phyloP scores from a whole-genome alignment of 2,797 vertebrate genomes.

The Mallotus villosus region DNA sequence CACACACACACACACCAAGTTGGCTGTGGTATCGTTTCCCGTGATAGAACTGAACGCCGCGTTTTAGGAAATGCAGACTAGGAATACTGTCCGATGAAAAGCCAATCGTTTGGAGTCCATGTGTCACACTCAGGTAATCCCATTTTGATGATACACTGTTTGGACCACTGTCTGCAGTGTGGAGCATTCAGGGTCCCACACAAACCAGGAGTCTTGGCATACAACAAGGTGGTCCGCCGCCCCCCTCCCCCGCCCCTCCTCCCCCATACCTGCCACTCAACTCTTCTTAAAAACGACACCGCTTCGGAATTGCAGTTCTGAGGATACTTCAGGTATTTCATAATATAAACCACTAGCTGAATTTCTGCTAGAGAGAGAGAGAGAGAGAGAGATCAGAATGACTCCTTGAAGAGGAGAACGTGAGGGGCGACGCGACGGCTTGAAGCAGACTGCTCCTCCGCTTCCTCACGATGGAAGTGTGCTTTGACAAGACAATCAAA shows the following conservation, averaged over 20 bases:
- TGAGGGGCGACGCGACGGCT: slow-evolving; percentile 32
- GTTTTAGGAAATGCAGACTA: too few relatives aligned
- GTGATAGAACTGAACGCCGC: too few relatives aligned
- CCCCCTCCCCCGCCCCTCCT: background rate
- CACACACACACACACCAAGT: background rate
- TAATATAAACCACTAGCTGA: slow-evolving; percentile 20
- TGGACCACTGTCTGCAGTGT: slow-evolving; percentile 25
- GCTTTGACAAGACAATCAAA: slow-evolving; percentile 68
- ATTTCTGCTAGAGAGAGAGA: slow-evolving; percentile 2
- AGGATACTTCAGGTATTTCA: slow-evolving; percentile 47
- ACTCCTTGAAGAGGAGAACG: slow-evolving; percentile 26
- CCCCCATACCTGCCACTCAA: too few relatives aligned
- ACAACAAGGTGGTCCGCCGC: background rate
- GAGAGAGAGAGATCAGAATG: slow-evolving; percentile 11
- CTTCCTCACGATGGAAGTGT: slow-evolving; percentile 48
- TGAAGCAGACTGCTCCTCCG: slow-evolving; percentile 21
- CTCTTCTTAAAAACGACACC: background rate
- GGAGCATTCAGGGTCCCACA: background rate
- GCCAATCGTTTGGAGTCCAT: slow-evolving; percentile 36
- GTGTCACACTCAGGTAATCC: slow-evolving; percentile 71
- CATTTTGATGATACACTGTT: slow-evolving; percentile 38
- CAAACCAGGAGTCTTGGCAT: background rate
- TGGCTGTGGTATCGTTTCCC: too few relatives aligned
- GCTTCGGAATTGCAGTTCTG: background rate
- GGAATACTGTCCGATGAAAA: slow-evolving; percentile 23